phyloP scores from a whole-genome alignment of 2,888 invertebrate genomes.

The Xylocampa areola region DNA sequence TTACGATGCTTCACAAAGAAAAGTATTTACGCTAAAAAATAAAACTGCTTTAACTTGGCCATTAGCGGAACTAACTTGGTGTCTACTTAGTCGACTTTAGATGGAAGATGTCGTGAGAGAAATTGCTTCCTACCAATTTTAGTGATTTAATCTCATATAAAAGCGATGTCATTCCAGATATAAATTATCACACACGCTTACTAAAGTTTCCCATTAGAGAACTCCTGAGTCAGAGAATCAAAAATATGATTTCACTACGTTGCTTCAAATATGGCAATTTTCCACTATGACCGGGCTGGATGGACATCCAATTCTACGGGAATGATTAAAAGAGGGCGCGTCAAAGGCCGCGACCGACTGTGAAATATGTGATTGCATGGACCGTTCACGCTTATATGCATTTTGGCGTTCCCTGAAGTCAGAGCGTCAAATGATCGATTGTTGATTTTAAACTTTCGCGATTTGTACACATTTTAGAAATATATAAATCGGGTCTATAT shows the following conservation, averaged over 20 bases:
- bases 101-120: constrained; percentile 5
- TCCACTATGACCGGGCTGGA: constrained; percentile 1
- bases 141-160: no score
- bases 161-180: no score
- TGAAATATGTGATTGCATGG: constrained; percentile 1
- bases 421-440: background rate
- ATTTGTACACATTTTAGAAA: no score
- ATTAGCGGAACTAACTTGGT: constrained; percentile 23
- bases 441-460: no score
- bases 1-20: constrained; percentile 1
- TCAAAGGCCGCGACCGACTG: constrained; percentile 1
- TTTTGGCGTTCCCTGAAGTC: constrained; percentile 7
- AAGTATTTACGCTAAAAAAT: constrained; percentile 8
- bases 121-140: background rate
- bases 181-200: no score
- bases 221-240: no score
- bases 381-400: constrained; percentile 2
- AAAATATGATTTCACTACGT: no score
- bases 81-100: constrained; percentile 14
- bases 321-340: constrained; percentile 27
- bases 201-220: no score
- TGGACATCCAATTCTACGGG: constrained; percentile 19
- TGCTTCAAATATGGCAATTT: constrained; percentile 7
- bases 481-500: no score
- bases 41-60: constrained; percentile 15